phyloP scores from a whole-genome alignment of 1,140 invertebrate genomes.

The Pteromalus puparum region DNA sequence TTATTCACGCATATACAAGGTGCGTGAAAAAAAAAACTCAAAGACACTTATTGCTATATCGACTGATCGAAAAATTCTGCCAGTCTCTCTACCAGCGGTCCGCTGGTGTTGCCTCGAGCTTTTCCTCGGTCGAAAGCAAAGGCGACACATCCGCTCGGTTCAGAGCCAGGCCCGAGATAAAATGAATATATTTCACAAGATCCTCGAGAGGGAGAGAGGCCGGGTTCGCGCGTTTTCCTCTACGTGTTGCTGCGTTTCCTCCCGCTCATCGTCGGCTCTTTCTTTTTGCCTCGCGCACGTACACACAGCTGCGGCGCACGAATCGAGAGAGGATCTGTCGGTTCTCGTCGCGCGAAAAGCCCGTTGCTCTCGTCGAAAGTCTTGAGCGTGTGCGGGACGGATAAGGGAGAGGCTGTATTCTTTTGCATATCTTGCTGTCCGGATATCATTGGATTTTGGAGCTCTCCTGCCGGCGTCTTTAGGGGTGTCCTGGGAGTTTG shows the following conservation, averaged over 20 bases:
- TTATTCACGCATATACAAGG: no score
- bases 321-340: constrained; percentile 7
- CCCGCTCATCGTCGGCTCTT: constrained; percentile 5
- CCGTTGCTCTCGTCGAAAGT: neutral
- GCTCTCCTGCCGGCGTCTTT: neutral
- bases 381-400: neutral
- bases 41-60: neutral
- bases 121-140: neutral
- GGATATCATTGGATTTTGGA: constrained; percentile 18
- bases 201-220: constrained; percentile 20
- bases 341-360: constrained; percentile 21
- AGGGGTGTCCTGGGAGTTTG: neutral
- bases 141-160: neutral
- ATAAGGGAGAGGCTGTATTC: neutral
- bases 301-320: neutral
- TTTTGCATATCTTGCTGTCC: neutral
- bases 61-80: neutral
- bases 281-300: neutral
- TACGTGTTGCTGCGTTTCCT: neutral
- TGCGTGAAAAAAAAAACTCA: no score
- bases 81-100: neutral
- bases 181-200: constrained; percentile 51
- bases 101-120: constrained; percentile 14
- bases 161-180: constrained; percentile 28
- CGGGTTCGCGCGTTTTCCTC: constrained; percentile 47